Evolutionary conservation across 2,888 invertebrate species (phyloP).

Genomic region (Onthophagus sagittarius): DNA sequence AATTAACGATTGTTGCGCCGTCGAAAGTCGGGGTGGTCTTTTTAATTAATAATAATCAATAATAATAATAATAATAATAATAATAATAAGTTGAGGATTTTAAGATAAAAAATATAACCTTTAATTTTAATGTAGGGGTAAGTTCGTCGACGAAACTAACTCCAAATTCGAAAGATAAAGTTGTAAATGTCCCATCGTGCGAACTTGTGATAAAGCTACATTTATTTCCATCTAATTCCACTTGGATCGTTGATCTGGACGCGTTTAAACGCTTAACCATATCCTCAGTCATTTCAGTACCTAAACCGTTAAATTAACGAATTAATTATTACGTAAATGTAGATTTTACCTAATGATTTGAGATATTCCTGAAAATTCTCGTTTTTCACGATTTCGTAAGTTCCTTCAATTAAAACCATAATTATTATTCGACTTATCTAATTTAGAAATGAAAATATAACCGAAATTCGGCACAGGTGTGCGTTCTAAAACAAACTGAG

Average conservation of each 20-base stretch:
- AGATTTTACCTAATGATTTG: conserved; percentile 30
- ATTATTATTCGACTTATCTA: background rate
- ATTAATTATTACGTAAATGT: background rate
- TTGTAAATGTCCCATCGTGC: background rate
- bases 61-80: background rate
- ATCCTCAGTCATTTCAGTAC: conserved; percentile 16
- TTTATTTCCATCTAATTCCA: conserved; percentile 14
- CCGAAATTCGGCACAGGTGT: background rate
- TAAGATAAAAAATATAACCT: conserved; percentile 5
- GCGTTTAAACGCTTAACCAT: conserved; percentile 15
- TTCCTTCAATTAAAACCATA: conserved; percentile 28
- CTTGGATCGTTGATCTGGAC: conserved; percentile 9
- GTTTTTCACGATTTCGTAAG: conserved; percentile 31
- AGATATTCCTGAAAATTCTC: conserved; percentile 34
- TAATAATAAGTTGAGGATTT: conserved; percentile 1
- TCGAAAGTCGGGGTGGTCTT: conserved; percentile 26
- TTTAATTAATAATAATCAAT: conserved; percentile 9
- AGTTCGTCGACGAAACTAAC: conserved; percentile 18
- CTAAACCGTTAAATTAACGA: background rate
- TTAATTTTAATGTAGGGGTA: conserved; percentile 8
- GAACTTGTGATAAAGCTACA: conserved; percentile 14
- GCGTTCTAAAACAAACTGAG: background rate
- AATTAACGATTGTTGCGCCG: conserved; percentile 22
- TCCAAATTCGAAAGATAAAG: conserved; percentile 18
- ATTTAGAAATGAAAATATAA: background rate